Conservation (phyloP, 2,888 invertebrate species). For the Adelognathus sp. region DNA sequence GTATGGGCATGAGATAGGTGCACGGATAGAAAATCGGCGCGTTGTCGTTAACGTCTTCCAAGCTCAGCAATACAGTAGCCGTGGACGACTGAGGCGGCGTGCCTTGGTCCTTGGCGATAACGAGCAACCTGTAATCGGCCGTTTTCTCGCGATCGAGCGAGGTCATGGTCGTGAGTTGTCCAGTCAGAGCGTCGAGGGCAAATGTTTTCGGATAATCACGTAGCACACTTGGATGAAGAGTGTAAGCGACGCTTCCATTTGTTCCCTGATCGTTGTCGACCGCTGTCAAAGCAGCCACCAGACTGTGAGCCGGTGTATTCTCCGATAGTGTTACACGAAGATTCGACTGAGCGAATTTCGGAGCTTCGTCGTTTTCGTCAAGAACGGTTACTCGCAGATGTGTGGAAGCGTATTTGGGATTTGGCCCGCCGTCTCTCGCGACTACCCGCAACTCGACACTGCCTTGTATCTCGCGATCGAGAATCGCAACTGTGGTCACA, state of each 20-base stretch:
- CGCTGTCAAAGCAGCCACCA: constrained; percentile 92
- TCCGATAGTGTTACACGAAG: constrained; percentile 91
- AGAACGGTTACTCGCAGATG: constrained; percentile 94
- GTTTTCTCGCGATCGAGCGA: constrained; percentile 92
- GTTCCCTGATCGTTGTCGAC: constrained; percentile 96
- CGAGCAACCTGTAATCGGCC: constrained; percentile 89
- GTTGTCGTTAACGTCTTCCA: constrained; percentile 96
- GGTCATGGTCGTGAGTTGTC: constrained; percentile 90
- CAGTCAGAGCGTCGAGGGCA: constrained; percentile 91
- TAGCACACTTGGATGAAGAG: constrained; percentile 89
- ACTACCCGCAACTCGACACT: constrained; percentile 94
- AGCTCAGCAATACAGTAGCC: constrained; percentile 90
- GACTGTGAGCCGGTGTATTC: constrained; percentile 89
- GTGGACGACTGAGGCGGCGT: constrained; percentile 94
- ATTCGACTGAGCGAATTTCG: constrained; percentile 89
- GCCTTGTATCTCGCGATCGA: constrained; percentile 93
- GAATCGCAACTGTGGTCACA: constrained; percentile 90
- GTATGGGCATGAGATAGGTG: constrained; percentile 90
- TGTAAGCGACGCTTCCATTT: constrained; percentile 94
- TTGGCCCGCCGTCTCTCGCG: constrained; percentile 96
- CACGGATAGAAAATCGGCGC: constrained; percentile 95
- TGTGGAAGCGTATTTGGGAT: constrained; percentile 95
- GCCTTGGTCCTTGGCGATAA: constrained; percentile 96
- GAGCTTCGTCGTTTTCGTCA: constrained; percentile 97
- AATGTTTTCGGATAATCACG: constrained; percentile 93